Conservation (phyloP, 2,888 invertebrate species). For the Caenorhabditis panamensis region DNA sequence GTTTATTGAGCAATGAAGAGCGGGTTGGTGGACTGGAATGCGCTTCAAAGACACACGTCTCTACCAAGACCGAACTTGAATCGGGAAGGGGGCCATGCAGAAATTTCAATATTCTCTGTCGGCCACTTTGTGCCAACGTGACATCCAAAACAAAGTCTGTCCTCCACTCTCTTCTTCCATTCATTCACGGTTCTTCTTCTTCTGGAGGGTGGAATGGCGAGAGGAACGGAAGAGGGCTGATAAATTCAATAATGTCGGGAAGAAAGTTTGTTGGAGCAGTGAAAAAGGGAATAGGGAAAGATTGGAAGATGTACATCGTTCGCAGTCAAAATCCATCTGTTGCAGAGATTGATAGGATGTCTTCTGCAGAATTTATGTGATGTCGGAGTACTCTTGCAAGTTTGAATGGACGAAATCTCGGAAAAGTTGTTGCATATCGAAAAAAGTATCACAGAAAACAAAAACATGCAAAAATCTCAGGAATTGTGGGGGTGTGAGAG, state of each 20-base stretch:
- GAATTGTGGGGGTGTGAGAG: slow-evolving; percentile 32
- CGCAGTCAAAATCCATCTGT: slow-evolving; percentile 10
- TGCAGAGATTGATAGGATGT: slow-evolving; percentile 44
- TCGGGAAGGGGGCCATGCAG: not conserved
- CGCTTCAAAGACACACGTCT: not conserved
- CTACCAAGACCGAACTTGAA: slow-evolving; percentile 1
- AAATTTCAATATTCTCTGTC: slow-evolving; percentile 7
- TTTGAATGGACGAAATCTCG: not conserved
- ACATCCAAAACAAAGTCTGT: slow-evolving; percentile 49
- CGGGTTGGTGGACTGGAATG: not conserved
- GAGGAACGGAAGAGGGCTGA: slow-evolving; percentile 44
- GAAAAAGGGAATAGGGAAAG: slow-evolving; percentile 1
- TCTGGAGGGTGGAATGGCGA: not conserved
- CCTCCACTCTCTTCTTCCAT: slow-evolving; percentile 15
- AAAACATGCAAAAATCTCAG: slow-evolving; percentile 8
- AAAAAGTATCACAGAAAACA: not conserved
- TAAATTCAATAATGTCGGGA: slow-evolving; percentile 48
- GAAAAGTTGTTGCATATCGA: not conserved
- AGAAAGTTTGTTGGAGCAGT: slow-evolving; percentile 8
- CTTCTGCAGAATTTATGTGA: no score
- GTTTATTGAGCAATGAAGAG: slow-evolving; percentile 13
- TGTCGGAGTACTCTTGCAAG: no score
- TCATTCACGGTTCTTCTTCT: slow-evolving; percentile 12
- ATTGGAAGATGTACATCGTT: slow-evolving; percentile 21
- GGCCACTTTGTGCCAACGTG: slow-evolving; percentile 35